These are phyloP conservation scores for Lampris incognitus DNA, from an alignment of 2,113 vertebrate species.

Conservation along the genomic window DNA sequence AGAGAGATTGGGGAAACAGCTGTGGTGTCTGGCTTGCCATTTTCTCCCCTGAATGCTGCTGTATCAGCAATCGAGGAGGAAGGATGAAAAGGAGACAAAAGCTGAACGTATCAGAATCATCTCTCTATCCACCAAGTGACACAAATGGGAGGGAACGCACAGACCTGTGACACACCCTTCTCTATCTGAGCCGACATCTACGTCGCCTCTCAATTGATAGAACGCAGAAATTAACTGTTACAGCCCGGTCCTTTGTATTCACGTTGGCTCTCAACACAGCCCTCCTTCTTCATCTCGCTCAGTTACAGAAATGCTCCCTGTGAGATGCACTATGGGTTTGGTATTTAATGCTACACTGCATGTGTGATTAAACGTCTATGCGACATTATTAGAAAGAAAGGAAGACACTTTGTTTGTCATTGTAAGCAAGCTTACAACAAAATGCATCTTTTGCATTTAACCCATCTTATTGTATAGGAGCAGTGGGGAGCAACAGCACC, in stretches of 20 bases:
- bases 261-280: slow-evolving; percentile 9
- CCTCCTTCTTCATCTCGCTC: not conserved
- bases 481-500: no score
- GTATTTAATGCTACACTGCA: no score
- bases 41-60: slow-evolving; percentile 56
- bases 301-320: not conserved
- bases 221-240: slow-evolving; percentile 6
- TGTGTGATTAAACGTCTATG: no score
- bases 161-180: slow-evolving; percentile 23
- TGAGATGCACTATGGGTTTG: not conserved
- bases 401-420: no score
- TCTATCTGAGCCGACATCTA: slow-evolving; percentile 27
- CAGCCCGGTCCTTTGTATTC: slow-evolving; percentile 30
- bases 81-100: slow-evolving; percentile 58
- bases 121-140: slow-evolving; percentile 30
- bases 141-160: slow-evolving; percentile 22
- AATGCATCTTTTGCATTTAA: no score
- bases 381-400: not conserved
- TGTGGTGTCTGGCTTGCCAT: slow-evolving; percentile 57
- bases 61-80: slow-evolving; percentile 65
- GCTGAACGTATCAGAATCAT: slow-evolving; percentile 33
- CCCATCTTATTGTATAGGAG: no score
- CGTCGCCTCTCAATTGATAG: slow-evolving; percentile 6
- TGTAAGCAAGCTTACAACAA: no score
- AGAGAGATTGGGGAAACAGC: slow-evolving; percentile 71